Evolutionary conservation across 2,888 invertebrate species (phyloP).

Genomic region (Pollenia angustigena): DNA sequence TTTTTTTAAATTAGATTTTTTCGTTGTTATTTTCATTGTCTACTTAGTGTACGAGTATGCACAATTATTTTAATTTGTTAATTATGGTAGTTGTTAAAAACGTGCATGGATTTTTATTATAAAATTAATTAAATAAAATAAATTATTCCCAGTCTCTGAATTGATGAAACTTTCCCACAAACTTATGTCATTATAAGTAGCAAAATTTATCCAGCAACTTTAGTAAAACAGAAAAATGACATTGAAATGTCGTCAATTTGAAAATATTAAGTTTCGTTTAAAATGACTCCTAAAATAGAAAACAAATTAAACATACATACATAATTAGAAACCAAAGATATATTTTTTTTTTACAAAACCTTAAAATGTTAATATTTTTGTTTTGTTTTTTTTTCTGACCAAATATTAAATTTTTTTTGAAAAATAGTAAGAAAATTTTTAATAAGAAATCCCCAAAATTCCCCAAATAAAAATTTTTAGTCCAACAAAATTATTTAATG

Average conservation of each 20-base stretch:
- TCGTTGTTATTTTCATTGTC: slow-evolving; percentile 33
- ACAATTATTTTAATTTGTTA: slow-evolving; percentile 65
- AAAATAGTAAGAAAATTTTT: too few species aligned
- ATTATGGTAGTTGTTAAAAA: slow-evolving; percentile 58
- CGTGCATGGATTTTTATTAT: slow-evolving; percentile 58
- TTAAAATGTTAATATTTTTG: too few species aligned
- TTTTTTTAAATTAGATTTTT: slow-evolving; percentile 33
- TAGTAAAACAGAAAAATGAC: not conserved
- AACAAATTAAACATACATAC: not conserved
- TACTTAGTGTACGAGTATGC: slow-evolving; percentile 4
- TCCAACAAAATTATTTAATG: too few species aligned
- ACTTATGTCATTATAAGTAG: slow-evolving; percentile 44
- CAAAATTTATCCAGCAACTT: slow-evolving; percentile 19
- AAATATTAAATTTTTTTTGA: too few species aligned
- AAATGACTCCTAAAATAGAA: not conserved
- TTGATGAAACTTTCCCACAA: slow-evolving; percentile 56
- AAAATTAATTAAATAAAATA: slow-evolving; percentile 45
- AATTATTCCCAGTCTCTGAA: slow-evolving; percentile 32
- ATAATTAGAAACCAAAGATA: too few species aligned
- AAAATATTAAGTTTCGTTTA: slow-evolving; percentile 21
- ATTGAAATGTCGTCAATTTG: slow-evolving; percentile 11
- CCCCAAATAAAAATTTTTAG: too few species aligned
- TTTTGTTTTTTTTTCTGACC: too few species aligned
- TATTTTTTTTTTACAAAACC: too few species aligned
- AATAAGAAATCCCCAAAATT: too few species aligned